phyloP scores from a whole-genome alignment of 2,797 vertebrate species.

The Xenopus petersii region DNA sequence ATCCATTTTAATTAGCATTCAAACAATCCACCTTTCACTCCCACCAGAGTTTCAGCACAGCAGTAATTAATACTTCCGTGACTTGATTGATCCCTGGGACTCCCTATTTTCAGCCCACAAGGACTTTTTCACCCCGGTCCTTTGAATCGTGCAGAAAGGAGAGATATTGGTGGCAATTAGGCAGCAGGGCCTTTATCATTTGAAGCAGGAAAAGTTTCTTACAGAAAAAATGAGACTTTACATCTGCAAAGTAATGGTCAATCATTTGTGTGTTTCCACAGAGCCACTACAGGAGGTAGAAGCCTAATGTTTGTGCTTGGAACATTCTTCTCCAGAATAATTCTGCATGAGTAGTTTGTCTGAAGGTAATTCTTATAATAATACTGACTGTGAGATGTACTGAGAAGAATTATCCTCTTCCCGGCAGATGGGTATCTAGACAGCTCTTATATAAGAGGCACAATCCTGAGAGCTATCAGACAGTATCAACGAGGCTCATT shows the following conservation, averaged over 20 bases:
- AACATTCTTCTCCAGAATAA: background rate
- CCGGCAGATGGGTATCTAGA: background rate
- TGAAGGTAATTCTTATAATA: slow-evolving; percentile 15
- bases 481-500: background rate
- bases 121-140: background rate
- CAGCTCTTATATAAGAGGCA: background rate
- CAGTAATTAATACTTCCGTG: background rate
- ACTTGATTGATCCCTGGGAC: background rate
- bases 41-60: background rate
- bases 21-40: background rate
- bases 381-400: slow-evolving; percentile 15
- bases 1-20: slow-evolving; percentile 24
- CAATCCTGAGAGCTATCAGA: background rate
- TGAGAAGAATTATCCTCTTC: background rate
- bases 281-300: background rate
- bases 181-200: background rate
- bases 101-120: background rate
- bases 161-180: background rate
- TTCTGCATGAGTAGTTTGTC: slow-evolving; percentile 18
- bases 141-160: background rate
- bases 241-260: background rate
- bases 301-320: background rate
- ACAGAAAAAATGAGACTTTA: background rate
- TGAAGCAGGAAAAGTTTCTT: background rate
- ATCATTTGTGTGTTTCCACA: slow-evolving; percentile 11